These are phyloP conservation scores for Odontesthes bonariensis DNA, from an alignment of 2,113 vertebrate species.

Conservation along the genomic window DNA sequence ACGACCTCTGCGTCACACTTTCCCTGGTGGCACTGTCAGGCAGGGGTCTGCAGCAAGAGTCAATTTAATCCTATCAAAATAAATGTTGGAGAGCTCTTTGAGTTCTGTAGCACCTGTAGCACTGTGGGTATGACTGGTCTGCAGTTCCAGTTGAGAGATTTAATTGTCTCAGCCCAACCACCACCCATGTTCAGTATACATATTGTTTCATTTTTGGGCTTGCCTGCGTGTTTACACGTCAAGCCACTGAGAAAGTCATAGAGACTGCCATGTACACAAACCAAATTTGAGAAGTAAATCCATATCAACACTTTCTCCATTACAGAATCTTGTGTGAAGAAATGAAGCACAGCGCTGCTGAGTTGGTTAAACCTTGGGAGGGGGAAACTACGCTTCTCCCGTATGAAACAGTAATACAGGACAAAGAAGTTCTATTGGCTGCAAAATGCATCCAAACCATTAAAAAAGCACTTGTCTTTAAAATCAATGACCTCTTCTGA, in stretches of 20 bases:
- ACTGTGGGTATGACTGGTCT: conserved; percentile 16
- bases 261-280: conserved; percentile 52
- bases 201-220: conserved; percentile 57
- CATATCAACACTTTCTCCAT: conserved; percentile 54
- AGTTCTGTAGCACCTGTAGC: conserved; percentile 45
- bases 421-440: conserved; percentile 34
- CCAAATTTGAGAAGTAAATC: conserved; percentile 41
- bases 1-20: conserved; percentile 43
- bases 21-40: conserved; percentile 26
- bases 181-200: conserved; percentile 42
- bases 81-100: conserved; percentile 35
- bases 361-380: conserved; percentile 33
- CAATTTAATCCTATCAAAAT: conserved; percentile 64
- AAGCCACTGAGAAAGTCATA: conserved; percentile 41
- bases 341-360: conserved; percentile 21
- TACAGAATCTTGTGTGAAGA: conserved; percentile 35
- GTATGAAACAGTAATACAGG: conserved; percentile 32
- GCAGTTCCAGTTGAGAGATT: conserved; percentile 42
- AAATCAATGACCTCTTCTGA: conserved; percentile 61
- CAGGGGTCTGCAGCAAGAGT: conserved; percentile 40
- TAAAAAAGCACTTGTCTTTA: conserved; percentile 58
- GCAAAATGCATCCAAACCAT: conserved; percentile 43
- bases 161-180: conserved; percentile 41
- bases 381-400: conserved; percentile 22
- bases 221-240: conserved; percentile 52